Percentiles rank a stretch among this genome's conserved stretches.
Evolutionary conservation across 2,113 vertebrate species (phyloP).

Genomic region (Sinocyclocheilus anshuiensis): DNA sequence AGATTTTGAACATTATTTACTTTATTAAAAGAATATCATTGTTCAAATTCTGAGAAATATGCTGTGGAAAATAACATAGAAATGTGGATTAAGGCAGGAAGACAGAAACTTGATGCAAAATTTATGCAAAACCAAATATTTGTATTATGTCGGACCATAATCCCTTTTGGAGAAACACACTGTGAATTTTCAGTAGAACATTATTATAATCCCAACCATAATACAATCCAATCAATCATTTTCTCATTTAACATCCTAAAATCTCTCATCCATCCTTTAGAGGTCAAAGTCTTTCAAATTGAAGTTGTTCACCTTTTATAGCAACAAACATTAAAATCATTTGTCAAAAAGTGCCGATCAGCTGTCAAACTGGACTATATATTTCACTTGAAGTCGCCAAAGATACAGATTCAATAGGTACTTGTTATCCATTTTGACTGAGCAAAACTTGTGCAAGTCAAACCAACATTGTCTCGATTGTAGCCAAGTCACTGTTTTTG

Average conservation of each 20-base stretch:
- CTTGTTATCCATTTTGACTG: neutral
- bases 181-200: slow-evolving; percentile 16
- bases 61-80: neutral
- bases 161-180: slow-evolving; percentile 1
- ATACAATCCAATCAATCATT: neutral
- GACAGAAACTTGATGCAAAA: neutral
- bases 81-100: neutral
- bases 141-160: neutral
- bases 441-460: neutral
- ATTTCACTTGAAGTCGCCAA: neutral
- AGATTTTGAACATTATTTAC: slow-evolving; percentile 2
- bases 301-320: neutral
- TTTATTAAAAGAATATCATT: slow-evolving; percentile 56
- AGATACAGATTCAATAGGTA: neutral
- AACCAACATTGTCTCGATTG: neutral
- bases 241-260: neutral
- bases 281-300: neutral
- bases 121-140: neutral
- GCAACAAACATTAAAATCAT: neutral
- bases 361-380: neutral
- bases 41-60: slow-evolving; percentile 15
- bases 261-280: neutral
- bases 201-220: neutral
- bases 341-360: neutral
- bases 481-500: neutral